These are phyloP conservation scores for Argyrosomus japonicus DNA, from an alignment of 2,113 vertebrate genomes.

Conservation along the genomic window DNA sequence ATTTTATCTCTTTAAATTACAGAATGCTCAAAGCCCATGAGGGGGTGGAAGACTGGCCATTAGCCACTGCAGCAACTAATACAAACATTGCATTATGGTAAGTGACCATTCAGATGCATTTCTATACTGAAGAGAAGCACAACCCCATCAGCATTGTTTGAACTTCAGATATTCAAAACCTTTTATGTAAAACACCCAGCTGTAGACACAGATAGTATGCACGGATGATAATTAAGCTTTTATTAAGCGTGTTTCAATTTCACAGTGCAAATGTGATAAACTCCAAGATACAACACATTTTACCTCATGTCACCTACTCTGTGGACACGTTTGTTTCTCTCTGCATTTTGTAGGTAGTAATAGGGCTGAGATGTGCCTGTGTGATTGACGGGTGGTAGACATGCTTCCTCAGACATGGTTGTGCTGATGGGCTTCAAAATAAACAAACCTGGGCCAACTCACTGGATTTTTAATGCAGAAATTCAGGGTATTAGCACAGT, in stretches of 20 bases:
- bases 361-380: conserved; percentile 12
- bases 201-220: not conserved
- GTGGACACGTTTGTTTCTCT: conserved; percentile 15
- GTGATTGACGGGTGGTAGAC: conserved; percentile 37
- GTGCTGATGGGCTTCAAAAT: conserved; percentile 32
- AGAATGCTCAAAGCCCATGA: not conserved
- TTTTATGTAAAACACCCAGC: conserved; percentile 32
- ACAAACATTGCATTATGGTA: conserved; percentile 24
- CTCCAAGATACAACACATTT: not conserved
- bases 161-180: conserved; percentile 1
- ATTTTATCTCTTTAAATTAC: not conserved
- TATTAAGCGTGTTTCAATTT: conserved; percentile 4
- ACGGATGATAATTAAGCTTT: not conserved
- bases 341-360: conserved; percentile 22
- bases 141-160: not conserved
- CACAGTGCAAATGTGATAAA: conserved; percentile 16
- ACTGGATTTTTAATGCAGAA: not conserved
- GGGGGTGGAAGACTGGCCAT: conserved; percentile 17
- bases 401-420: not conserved
- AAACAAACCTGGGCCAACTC: conserved; percentile 11
- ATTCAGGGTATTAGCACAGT: not conserved
- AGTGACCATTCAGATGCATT: conserved; percentile 1
- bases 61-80: conserved; percentile 12
- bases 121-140: not conserved
- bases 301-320: conserved; percentile 11